These are phyloP conservation scores for Danio kyathit DNA, from an alignment of 2,797 vertebrate species.

Conservation along the genomic window DNA sequence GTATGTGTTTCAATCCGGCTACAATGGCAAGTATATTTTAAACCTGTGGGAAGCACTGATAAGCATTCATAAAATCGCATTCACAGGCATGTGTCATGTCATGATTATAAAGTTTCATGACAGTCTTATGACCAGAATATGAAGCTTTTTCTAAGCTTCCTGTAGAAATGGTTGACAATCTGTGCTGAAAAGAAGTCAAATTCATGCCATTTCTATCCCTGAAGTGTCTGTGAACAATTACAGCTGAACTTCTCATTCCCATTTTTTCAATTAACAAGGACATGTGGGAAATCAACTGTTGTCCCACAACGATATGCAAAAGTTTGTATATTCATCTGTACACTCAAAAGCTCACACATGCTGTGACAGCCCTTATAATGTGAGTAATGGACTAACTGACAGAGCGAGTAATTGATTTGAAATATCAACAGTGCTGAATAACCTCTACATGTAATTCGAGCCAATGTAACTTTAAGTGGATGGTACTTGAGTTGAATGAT, in stretches of 20 bases:
- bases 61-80: too few species aligned
- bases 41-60: too few species aligned
- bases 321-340: conserved; percentile 28
- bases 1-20: too few species aligned
- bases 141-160: not conserved
- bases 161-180: not conserved
- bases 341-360: conserved; percentile 24
- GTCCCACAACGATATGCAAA: conserved; percentile 3
- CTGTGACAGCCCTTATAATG: conserved; percentile 45
- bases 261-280: conserved; percentile 19
- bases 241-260: conserved; percentile 4
- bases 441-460: conserved; percentile 58
- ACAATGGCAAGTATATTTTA: too few species aligned
- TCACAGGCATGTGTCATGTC: too few species aligned
- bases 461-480: conserved; percentile 55
- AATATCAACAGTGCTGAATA: conserved; percentile 57
- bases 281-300: conserved; percentile 25
- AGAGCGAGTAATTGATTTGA: conserved; percentile 57
- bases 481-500: conserved; percentile 58
- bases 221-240: conserved; percentile 36
- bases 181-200: not conserved
- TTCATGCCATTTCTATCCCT: conserved; percentile 15
- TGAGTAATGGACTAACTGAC: conserved; percentile 49
- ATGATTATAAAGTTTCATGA: too few species aligned
- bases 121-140: not conserved